Evolutionary conservation across 92 coral and sea anemone species (phyloP).

Genomic region (Porites cylindrica): DNA sequence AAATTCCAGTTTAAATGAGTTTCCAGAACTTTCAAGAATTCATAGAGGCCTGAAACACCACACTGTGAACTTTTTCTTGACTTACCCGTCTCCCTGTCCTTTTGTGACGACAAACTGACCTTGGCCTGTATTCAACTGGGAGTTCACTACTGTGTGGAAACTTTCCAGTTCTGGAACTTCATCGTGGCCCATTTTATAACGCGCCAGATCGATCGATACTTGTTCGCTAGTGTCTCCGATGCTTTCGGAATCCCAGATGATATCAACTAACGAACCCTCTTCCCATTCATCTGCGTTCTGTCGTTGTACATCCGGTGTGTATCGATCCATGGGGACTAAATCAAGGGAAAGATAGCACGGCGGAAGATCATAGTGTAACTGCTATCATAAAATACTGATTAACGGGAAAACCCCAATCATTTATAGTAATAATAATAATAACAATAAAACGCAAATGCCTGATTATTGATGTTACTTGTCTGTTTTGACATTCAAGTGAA

Average conservation of each 20-base stretch:
- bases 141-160: constrained; percentile 32
- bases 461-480: too few species aligned
- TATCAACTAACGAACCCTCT: constrained; percentile 27
- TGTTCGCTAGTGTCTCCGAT: constrained; percentile 37
- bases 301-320: constrained; percentile 28
- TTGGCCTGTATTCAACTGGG: constrained; percentile 46
- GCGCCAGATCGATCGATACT: constrained; percentile 57
- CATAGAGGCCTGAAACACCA: too few species aligned
- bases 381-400: too few species aligned
- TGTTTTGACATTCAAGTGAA: too few species aligned
- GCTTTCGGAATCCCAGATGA: constrained; percentile 45
- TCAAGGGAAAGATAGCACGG: background rate
- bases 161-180: constrained; percentile 36
- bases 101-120: constrained; percentile 44
- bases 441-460: too few species aligned
- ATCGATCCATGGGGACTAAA: constrained; percentile 38
- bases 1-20: too few species aligned
- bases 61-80: too few species aligned
- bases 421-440: too few species aligned
- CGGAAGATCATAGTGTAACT: background rate
- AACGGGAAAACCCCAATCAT: too few species aligned
- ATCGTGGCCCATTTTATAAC: constrained; percentile 42
- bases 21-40: too few species aligned
- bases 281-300: constrained; percentile 10
- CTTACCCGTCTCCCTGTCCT: constrained; percentile 65